Conservation (phyloP, 2,888 invertebrate genomes). For the Stenolophus ochropezus region DNA sequence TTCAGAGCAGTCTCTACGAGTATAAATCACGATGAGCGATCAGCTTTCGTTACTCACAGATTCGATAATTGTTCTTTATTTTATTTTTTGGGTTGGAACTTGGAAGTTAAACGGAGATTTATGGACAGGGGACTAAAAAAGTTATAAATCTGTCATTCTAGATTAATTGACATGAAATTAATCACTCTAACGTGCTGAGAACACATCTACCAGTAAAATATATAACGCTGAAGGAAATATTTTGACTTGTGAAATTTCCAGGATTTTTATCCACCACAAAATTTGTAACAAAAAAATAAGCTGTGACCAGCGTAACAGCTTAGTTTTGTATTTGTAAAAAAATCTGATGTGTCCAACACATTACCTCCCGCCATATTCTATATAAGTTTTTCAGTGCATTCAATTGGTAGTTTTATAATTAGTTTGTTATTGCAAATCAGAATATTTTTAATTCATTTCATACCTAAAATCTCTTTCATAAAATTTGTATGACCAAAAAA, state of each 20-base stretch:
- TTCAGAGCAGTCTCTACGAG: not conserved
- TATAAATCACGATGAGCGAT: not conserved
- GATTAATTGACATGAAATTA: not conserved
- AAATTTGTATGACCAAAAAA: no score
- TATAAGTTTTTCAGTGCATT: no score
- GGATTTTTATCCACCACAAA: no score
- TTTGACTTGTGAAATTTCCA: not conserved
- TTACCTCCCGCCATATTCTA: no score
- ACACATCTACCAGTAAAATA: not conserved
- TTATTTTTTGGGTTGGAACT: not conserved
- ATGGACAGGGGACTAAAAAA: not conserved
- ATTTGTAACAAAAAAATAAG: no score
- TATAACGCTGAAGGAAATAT: not conserved
- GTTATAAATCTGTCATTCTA: not conserved
- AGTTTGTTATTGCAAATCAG: no score
- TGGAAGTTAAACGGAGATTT: constrained; percentile 10
- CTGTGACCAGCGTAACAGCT: no score
- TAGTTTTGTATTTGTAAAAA: no score
- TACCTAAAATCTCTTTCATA: no score
- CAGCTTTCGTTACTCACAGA: constrained; percentile 2
- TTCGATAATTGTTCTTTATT: constrained; percentile 13
- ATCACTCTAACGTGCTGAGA: not conserved
- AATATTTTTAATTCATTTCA: no score
- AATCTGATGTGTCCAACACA: no score
- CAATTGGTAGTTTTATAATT: no score